Percentiles rank a stretch among this genome's conserved stretches.
Conservation (phyloP, 2,113 vertebrate genomes). For the Crotalus viridis region DNA sequence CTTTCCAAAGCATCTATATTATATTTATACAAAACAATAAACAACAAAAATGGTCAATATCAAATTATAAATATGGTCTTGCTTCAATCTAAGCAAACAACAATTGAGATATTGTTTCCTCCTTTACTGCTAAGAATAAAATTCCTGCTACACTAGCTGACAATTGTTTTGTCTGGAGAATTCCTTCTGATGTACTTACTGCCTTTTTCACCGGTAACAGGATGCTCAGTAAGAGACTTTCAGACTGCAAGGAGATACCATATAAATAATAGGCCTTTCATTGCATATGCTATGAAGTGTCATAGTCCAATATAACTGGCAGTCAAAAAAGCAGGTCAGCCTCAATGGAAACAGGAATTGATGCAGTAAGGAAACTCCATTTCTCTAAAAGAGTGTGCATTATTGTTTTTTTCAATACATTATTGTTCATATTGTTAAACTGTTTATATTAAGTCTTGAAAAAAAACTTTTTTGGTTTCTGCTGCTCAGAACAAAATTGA, state of each 20-base stretch:
- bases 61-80: not conserved
- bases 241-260: conserved; percentile 35
- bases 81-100: conserved; percentile 15
- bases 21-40: conserved; percentile 6
- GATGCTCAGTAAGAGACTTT: conserved; percentile 18
- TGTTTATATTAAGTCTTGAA: not conserved
- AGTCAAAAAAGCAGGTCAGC: conserved; percentile 26
- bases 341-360: conserved; percentile 33
- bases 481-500: not conserved
- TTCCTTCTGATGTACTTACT: conserved; percentile 20
- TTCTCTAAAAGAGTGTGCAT: not conserved
- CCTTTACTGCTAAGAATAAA: conserved; percentile 33
- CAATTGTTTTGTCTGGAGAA: conserved; percentile 12
- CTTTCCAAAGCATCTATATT: not conserved
- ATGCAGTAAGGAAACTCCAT: not conserved
- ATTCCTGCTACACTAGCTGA: conserved; percentile 15
- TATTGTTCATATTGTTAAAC: not conserved
- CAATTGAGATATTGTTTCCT: conserved; percentile 26
- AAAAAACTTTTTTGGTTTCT: not conserved
- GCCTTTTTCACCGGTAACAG: conserved; percentile 34
- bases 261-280: not conserved
- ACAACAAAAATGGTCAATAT: conserved; percentile 23
- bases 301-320: conserved; percentile 36
- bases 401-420: not conserved
- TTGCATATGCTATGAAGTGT: conserved; percentile 27